These are phyloP conservation scores for Cirrhinus molitorella DNA, from an alignment of 2,797 vertebrate species.

Conservation along the genomic window DNA sequence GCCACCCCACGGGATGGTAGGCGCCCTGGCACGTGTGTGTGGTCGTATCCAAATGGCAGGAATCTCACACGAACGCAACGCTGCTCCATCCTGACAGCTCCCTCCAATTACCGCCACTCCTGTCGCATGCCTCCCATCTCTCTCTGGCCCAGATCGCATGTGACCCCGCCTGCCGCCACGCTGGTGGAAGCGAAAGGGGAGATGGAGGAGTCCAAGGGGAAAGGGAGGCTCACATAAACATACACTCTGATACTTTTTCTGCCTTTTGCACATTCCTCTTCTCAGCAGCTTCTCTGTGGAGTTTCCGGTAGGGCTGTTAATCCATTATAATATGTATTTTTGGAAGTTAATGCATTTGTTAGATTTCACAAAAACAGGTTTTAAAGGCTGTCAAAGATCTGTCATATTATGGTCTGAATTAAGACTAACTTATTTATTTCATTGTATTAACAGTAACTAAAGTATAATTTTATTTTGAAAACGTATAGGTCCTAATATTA, in stretches of 20 bases:
- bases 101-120: conserved; percentile 74
- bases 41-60: conserved; percentile 64
- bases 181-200: conserved; percentile 64
- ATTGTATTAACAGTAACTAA: too few species aligned
- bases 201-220: conserved; percentile 38
- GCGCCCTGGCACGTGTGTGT: conserved; percentile 68
- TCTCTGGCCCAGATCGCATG: conserved; percentile 69
- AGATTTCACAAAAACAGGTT: not conserved
- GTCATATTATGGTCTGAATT: too few species aligned
- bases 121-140: conserved; percentile 72
- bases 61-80: conserved; percentile 45
- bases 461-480: too few species aligned
- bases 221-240: conserved; percentile 40
- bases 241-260: not conserved
- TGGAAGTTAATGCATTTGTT: not conserved
- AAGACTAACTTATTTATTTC: too few species aligned
- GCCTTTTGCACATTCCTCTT: not conserved
- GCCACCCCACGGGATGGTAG: conserved; percentile 73
- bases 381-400: not conserved
- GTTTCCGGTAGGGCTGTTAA: not conserved
- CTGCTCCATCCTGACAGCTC: conserved; percentile 76
- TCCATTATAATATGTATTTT: not conserved
- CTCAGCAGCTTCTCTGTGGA: not conserved
- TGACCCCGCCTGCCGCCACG: conserved; percentile 69
- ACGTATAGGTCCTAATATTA: too few species aligned